Conservation (phyloP, 2,113 vertebrate genomes). For the Urocitellus parryii region DNA sequence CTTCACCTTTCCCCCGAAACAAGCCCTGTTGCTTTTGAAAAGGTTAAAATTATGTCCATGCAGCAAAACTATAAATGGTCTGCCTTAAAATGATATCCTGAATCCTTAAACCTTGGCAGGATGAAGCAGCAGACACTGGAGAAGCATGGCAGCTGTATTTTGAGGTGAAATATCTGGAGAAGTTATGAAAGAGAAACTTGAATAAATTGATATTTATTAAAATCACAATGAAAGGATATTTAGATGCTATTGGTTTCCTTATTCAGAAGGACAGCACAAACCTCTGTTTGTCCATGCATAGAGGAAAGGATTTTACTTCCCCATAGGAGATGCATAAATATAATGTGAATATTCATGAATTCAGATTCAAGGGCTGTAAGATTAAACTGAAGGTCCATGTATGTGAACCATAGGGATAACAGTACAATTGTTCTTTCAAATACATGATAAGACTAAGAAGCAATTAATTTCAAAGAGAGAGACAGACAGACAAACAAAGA, state of each 20-base stretch:
- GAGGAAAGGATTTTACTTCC: not conserved
- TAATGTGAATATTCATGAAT: not conserved
- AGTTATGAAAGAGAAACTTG: not conserved
- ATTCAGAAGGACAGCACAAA: not conserved
- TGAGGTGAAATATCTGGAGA: not conserved
- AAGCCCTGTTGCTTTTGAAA: constrained; percentile 62
- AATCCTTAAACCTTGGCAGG: not conserved
- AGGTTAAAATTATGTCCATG: constrained; percentile 71
- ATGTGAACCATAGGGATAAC: not conserved
- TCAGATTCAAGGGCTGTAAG: not conserved
- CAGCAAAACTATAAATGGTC: constrained; percentile 71
- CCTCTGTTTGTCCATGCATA: not conserved
- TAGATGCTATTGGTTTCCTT: not conserved
- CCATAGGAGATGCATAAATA: not conserved
- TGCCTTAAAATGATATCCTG: constrained; percentile 43
- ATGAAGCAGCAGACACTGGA: not conserved
- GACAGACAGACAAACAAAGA: not conserved
- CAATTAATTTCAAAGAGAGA: not conserved
- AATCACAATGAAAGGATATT: not conserved
- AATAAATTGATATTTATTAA: constrained; percentile 4
- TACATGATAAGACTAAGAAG: not conserved
- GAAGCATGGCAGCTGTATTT: not conserved
- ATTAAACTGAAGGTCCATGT: not conserved
- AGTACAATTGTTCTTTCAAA: not conserved
- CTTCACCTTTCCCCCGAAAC: constrained; percentile 65